Base-by-base conservation (phyloP, 2,797 vertebrate species). In the Cyprinella venusta region DNA sequence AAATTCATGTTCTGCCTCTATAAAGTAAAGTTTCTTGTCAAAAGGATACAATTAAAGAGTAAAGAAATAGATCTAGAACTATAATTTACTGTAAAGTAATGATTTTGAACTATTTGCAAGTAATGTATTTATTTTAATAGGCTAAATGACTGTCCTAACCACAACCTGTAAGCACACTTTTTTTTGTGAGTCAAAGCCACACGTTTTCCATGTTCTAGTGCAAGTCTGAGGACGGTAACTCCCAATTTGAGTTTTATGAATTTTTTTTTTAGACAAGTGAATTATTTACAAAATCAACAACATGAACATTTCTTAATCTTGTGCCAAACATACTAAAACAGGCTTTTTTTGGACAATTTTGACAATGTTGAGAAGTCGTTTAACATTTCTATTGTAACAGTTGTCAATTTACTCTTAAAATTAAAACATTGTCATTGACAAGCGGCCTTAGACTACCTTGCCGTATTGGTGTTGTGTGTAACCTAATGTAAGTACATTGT, bases 81-180 rank as follows among this genome's bases (percentile, higher is more conserved):
- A 30, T 16, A 52, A 21, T 50, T 33, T 52, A 21, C 19, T 72
- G 5, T 71, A 12, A 72, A 72, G 26, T 21, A 54, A 54, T 56
- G 19, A 6, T 36, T 54, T n/a, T 74, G 18, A 54, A 36, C 1
- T 36, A 36, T 15, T 56, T 40, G 52, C 13, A 16, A 56, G n/a
- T n/a, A 15, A 16, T 59, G 8, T 59, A 65, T 56, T 74, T n/a
- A n/a, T 74, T 54, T 74, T 4, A 54, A 21, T 16, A 56, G 72
- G 33, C 52, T n/a, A 40, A 75, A 75, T 75, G 1, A 74, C 30
- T 54, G 26, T 54, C 48, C 48, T 54, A 56, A 75, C 33, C 52
- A 59, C 12, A 59, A 40, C 52, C 33, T 40, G 24, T 75, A 16
- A 56, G 38, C 50, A 40, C 52, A 59, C 19, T 56, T n/a, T n/a